Evolutionary conservation across 2,113 vertebrate genomes (phyloP).

Genomic region (Otus sunia): DNA sequence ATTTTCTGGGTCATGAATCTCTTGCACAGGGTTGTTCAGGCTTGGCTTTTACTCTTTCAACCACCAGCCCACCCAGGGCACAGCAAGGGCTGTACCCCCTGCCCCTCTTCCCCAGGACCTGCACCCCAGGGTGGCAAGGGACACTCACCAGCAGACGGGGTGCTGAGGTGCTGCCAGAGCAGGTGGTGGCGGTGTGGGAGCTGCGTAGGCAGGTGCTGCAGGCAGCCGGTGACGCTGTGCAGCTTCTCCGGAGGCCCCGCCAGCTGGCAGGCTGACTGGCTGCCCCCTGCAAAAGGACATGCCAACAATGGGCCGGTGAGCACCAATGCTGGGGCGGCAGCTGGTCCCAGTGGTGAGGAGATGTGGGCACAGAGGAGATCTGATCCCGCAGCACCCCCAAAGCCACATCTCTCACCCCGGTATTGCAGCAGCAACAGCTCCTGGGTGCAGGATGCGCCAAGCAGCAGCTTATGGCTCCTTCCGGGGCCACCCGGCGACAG

Average conservation of each 20-base stretch:
- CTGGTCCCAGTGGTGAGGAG: background rate
- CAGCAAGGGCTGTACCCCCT: too few species aligned
- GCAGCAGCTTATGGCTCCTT: slow-evolving; percentile 31
- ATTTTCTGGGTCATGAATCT: background rate
- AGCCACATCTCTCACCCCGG: background rate
- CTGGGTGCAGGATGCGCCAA: background rate
- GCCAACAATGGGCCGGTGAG: background rate
- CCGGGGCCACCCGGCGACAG: background rate
- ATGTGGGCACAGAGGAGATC: rapidly evolving
- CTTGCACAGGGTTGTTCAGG: background rate
- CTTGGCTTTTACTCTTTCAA: background rate
- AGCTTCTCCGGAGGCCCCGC: background rate
- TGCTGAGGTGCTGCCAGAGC: background rate
- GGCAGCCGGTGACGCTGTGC: background rate
- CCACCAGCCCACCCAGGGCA: background rate
- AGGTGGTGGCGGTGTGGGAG: background rate
- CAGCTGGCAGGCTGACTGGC: background rate
- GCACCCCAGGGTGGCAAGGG: background rate
- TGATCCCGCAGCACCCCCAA: rapidly evolving
- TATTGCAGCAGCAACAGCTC: slow-evolving; percentile 49
- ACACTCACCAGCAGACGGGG: background rate
- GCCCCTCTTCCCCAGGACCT: background rate
- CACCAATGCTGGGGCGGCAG: background rate
- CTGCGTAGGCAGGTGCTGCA: background rate
- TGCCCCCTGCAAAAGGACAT: background rate